These are phyloP conservation scores for Gallinago stenura DNA, from an alignment of 2,797 vertebrate species.

Conservation along the genomic window DNA sequence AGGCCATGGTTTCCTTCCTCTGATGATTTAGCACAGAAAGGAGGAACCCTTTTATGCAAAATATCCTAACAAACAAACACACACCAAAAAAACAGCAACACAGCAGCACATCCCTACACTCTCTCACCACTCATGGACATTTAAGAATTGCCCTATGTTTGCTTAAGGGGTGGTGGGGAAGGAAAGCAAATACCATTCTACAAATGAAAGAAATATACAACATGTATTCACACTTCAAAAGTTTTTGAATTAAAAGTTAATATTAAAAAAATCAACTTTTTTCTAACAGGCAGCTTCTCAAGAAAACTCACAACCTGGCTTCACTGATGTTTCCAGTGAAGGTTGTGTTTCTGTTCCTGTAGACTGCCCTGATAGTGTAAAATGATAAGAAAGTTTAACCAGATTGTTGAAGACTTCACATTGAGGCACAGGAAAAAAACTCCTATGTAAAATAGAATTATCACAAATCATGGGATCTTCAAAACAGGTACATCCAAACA, in stretches of 20 bases:
- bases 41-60: background rate
- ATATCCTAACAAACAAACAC: background rate
- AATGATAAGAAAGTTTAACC: background rate
- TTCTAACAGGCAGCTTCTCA: background rate
- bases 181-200: background rate
- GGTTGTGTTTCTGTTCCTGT: background rate
- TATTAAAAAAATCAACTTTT: background rate
- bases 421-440: background rate
- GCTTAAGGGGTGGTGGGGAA: rapidly evolving
- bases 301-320: background rate
- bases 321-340: background rate
- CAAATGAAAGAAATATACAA: background rate
- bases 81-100: background rate
- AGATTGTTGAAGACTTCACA: background rate
- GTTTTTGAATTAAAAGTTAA: background rate
- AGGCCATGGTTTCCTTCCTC: background rate
- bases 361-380: background rate
- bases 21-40: background rate
- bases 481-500: background rate
- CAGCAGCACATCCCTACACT: background rate
- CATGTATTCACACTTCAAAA: background rate
- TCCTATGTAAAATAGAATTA: background rate
- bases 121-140: background rate
- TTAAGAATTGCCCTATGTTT: background rate
- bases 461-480: background rate